Conservation (phyloP, 2,888 invertebrate genomes). For the Platycheirus rosarum region DNA sequence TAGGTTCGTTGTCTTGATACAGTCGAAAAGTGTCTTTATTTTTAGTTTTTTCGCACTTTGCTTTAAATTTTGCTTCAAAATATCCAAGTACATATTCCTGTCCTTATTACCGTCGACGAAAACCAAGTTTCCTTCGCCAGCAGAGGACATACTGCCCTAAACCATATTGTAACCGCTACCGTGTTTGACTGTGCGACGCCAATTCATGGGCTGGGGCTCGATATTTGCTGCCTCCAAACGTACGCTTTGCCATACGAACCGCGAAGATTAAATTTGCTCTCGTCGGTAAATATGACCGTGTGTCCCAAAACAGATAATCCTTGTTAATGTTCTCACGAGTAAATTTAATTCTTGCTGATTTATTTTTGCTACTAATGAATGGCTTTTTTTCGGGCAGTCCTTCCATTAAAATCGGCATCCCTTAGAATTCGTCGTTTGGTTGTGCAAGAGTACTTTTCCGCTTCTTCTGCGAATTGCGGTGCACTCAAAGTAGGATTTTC, state of each 20-base stretch:
- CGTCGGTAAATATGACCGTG: neutral
- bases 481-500: neutral
- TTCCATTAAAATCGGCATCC: neutral
- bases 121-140: neutral
- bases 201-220: conserved; percentile 7
- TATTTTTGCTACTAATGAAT: neutral
- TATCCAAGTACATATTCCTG: conserved; percentile 1
- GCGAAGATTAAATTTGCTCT: neutral
- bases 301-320: neutral
- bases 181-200: conserved; percentile 1
- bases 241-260: conserved; percentile 2
- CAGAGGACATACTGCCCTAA: neutral
- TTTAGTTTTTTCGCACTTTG: neutral
- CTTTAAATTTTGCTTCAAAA: neutral
- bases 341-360: neutral
- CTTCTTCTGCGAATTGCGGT: neutral
- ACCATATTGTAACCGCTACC: conserved; percentile 8
- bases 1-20: conserved; percentile 3
- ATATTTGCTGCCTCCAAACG: conserved; percentile 7
- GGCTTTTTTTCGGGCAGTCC: neutral
- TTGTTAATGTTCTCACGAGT: conserved; percentile 2
- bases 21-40: neutral
- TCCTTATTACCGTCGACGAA: neutral
- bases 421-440: neutral
- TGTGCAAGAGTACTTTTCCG: neutral